phyloP scores from a whole-genome alignment of 1,140 invertebrate genomes.

The Drosophila sucinea region DNA sequence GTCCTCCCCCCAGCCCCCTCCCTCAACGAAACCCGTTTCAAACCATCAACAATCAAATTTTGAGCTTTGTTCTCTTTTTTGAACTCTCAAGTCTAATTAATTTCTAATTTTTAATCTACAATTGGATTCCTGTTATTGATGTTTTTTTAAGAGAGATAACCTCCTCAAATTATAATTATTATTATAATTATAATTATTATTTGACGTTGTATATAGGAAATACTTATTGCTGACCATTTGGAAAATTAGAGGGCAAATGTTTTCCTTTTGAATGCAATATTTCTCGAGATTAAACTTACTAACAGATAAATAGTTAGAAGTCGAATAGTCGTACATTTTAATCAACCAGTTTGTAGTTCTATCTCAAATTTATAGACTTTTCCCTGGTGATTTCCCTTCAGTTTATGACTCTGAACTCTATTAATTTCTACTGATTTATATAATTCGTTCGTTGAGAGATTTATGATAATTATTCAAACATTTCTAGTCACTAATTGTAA shows the following conservation, averaged over 20 bases:
- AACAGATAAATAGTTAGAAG: too few relatives aligned
- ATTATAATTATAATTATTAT: too few relatives aligned
- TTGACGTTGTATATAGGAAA: too few relatives aligned
- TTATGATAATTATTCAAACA: neutral
- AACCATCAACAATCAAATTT: neutral
- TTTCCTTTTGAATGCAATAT: too few relatives aligned
- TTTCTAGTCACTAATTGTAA: neutral
- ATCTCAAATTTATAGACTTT: too few relatives aligned
- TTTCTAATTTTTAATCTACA: constrained; percentile 1
- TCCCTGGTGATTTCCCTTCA: too few relatives aligned
- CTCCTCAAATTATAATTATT: neutral
- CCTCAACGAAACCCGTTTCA: neutral
- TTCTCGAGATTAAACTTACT: too few relatives aligned
- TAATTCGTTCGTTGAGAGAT: neutral
- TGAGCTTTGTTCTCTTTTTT: neutral
- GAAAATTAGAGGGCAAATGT: too few relatives aligned
- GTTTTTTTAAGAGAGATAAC: neutral
- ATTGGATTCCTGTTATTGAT: neutral
- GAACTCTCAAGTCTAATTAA: neutral
- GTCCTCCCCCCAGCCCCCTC: neutral
- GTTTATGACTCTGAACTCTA: neutral
- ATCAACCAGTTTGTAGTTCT: too few relatives aligned
- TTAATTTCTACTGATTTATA: neutral
- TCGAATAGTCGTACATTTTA: too few relatives aligned
- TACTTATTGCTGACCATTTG: too few relatives aligned